Percentiles rank a stretch among this genome's conserved stretches.
Evolutionary conservation across 2,797 vertebrate genomes (phyloP).

Genomic region (Molossus molossus): DNA sequence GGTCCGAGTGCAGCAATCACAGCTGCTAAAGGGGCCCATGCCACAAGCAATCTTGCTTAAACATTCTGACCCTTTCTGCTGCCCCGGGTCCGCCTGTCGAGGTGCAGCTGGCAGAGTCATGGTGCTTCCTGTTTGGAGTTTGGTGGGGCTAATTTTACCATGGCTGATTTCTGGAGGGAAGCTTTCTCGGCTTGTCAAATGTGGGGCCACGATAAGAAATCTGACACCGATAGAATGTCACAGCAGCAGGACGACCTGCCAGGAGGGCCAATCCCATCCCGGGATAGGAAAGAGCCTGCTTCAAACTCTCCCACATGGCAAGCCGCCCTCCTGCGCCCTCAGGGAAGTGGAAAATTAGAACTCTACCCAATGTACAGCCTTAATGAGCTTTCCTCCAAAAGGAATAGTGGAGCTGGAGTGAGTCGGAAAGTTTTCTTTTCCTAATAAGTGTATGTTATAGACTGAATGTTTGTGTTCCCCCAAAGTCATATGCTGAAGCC

Average conservation of each 20-base stretch:
- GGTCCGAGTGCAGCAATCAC: background rate
- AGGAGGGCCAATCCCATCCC: background rate
- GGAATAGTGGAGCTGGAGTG: background rate
- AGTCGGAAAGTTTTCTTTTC: conserved; percentile 21
- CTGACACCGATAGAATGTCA: background rate
- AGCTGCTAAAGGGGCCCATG: background rate
- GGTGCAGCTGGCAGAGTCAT: background rate
- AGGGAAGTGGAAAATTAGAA: background rate
- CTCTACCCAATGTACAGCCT: background rate
- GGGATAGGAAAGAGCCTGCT: background rate
- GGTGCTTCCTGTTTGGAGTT: background rate
- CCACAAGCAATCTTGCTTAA: conserved; percentile 10
- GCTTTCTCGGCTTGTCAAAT: background rate
- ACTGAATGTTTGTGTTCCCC: background rate
- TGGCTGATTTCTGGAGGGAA: background rate
- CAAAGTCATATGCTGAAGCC: background rate
- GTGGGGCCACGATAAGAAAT: background rate
- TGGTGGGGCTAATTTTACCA: background rate
- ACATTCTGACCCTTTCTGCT: background rate
- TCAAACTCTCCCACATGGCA: background rate
- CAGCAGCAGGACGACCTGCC: background rate
- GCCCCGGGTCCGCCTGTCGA: background rate
- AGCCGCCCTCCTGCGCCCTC: background rate
- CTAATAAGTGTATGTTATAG: background rate
- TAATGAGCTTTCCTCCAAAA: background rate